These are phyloP conservation scores for Calcarius lapponicus DNA, from an alignment of 2,797 vertebrate genomes.

Conservation along the genomic window DNA sequence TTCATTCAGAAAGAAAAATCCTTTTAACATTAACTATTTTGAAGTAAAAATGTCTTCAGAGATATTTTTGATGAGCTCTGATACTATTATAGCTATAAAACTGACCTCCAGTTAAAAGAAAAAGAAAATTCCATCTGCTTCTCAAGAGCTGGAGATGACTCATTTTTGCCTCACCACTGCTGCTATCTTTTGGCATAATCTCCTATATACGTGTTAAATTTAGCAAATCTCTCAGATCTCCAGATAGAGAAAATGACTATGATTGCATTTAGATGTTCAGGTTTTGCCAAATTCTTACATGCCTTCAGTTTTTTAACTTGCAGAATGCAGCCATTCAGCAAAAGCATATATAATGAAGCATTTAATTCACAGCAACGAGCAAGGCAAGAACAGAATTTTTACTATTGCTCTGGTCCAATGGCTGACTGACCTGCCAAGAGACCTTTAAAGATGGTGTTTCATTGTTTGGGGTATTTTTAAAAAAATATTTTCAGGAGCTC, in stretches of 20 bases:
- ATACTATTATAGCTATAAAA: conserved; percentile 1
- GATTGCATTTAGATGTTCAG: not conserved
- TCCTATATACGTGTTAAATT: not conserved
- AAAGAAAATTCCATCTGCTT: conserved; percentile 34
- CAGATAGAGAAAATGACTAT: not conserved
- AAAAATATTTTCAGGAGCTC: not conserved
- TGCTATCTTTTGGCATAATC: conserved; percentile 48
- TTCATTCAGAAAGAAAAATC: not conserved
- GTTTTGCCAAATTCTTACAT: not conserved
- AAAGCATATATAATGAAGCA: not conserved
- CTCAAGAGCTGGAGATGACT: conserved; percentile 35
- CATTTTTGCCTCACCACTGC: conserved; percentile 35
- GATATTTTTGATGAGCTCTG: not conserved
- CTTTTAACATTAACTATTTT: not conserved
- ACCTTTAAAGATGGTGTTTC: not conserved
- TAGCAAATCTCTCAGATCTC: conserved; percentile 10
- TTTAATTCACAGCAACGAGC: not conserved
- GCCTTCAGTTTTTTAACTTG: not conserved
- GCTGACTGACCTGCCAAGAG: not conserved
- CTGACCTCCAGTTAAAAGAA: conserved; percentile 4
- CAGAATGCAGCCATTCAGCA: not conserved
- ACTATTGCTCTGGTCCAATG: not conserved
- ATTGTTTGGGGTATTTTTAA: fast-evolving
- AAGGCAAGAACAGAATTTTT: not conserved
- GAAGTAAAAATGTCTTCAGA: not conserved